Evolutionary conservation across 1,140 invertebrate species (phyloP), one percentile per base, ranked within the genome.

Genomic region (Meloidogyne chitwoodi): DNA sequence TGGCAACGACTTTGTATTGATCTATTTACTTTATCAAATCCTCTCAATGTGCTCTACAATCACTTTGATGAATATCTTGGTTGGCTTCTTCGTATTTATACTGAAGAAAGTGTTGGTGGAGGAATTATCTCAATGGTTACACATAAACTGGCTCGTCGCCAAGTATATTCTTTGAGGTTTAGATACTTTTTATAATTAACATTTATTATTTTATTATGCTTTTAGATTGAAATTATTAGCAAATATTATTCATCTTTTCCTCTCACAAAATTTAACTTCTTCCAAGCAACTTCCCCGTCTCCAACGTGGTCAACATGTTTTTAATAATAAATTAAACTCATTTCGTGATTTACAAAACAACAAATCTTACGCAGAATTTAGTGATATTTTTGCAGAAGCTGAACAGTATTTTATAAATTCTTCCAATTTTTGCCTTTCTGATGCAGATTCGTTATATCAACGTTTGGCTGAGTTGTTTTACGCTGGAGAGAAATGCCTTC

Each of bases 221-320:
- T 64, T 29, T 19, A 80, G 79, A 31, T 31, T 80, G 11, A 80
- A 80, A 77, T 34, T 82, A 10, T 27, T 80, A 24, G 48, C 79
- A 22, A 38, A 80, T 24, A 70, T 80, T 64, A 38, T 80, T 12
- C 26, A 41, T 41, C 44, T 81, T 0, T 80, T 80, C 67, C 19
- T 81, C 22, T 41, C 66, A 14, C 79, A 80, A 68, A 80, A 80
- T 61, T 80, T 78, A 64, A 79, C 69, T n/a, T 44, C 64, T 34
- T 26, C 68, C 1, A 26, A 24, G 0, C 79, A 80, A 56, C 61
- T 75, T 26, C 79, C 79, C 19, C 65, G 79, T 48, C 62, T 77
- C 8, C 22, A 65, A 11, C 26, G 31, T n/a, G 63, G 65, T 29
- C 79, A 78, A 11, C 66, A 12, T 14, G 79, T 80, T 16, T 63